These are phyloP conservation scores for Chrysomallon squamiferum DNA, from an alignment of 1,140 invertebrate genomes.

Conservation along the genomic window DNA sequence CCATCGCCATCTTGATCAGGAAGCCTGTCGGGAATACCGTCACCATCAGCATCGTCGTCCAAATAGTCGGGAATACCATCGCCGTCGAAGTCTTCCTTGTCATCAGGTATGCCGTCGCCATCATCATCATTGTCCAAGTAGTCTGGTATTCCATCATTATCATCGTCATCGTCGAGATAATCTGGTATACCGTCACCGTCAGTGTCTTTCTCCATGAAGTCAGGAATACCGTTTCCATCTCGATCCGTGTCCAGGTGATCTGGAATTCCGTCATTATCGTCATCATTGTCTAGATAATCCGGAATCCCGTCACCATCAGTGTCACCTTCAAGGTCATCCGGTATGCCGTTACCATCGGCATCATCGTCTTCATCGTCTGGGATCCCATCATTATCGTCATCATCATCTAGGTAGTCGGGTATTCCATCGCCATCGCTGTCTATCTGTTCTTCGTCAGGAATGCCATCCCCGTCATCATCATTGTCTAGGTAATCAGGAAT, in stretches of 20 bases:
- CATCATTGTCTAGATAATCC: constrained; percentile 48
- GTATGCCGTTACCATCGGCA: constrained; percentile 47
- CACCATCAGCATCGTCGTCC: constrained; percentile 55
- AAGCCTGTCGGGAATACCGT: constrained; percentile 49
- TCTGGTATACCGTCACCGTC: constrained; percentile 52
- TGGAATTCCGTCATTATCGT: constrained; percentile 53
- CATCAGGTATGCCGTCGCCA: constrained; percentile 50
- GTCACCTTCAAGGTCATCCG: constrained; percentile 43
- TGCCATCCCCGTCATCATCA: constrained; percentile 39
- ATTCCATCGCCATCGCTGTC: constrained; percentile 49
- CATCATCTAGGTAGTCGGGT: constrained; percentile 44
- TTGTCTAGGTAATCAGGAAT: constrained; percentile 50
- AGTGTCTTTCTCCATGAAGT: constrained; percentile 44
- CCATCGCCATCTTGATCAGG: constrained; percentile 50
- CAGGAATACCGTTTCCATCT: constrained; percentile 52
- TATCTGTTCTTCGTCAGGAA: constrained; percentile 36
- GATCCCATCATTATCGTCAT: constrained; percentile 54
- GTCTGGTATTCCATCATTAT: constrained; percentile 58
- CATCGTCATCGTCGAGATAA: constrained; percentile 55
- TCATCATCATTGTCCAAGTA: constrained; percentile 45
- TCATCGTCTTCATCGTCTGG: constrained; percentile 52
- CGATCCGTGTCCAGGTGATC: constrained; percentile 40
- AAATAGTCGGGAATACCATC: constrained; percentile 60
- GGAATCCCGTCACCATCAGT: constrained; percentile 52
- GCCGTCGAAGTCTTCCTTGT: constrained; percentile 48